Evolutionary conservation across 2,888 invertebrate species (phyloP).

Genomic region (Mesorhabditis belari): DNA sequence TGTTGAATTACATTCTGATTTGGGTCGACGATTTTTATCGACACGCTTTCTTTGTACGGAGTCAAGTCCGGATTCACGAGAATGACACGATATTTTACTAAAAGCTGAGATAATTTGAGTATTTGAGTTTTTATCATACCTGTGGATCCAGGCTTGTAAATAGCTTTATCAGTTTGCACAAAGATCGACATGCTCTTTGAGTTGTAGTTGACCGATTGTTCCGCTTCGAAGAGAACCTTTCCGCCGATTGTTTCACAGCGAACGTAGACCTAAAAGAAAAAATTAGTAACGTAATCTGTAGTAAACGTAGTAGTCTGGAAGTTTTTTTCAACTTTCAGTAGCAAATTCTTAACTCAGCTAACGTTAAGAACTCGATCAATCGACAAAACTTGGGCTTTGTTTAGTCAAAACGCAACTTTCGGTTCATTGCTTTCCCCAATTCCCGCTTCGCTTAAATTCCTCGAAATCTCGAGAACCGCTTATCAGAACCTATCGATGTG

Average conservation of each 20-base stretch:
- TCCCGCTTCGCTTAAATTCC: no score
- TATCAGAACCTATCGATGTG: no score
- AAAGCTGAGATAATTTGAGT: conserved; percentile 2
- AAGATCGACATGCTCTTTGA: conserved; percentile 77
- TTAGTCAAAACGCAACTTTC: no score
- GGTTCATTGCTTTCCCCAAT: no score
- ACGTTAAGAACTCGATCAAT: no score
- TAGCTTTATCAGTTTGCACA: conserved; percentile 82
- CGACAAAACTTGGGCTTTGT: no score
- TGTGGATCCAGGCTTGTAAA: conserved; percentile 69
- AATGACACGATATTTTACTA: conserved; percentile 73
- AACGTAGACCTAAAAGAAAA: conserved; percentile 36
- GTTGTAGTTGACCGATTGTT: conserved; percentile 61
- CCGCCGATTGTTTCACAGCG: conserved; percentile 37
- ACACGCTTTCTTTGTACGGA: conserved; percentile 64
- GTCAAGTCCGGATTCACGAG: conserved; percentile 70
- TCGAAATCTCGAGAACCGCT: no score
- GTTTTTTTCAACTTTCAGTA: no score
- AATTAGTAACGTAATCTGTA: no score
- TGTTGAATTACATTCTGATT: conserved; percentile 52
- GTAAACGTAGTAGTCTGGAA: neutral
- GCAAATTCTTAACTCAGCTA: no score
- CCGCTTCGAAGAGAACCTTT: conserved; percentile 26
- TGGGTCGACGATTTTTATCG: conserved; percentile 61
- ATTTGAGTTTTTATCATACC: neutral